These are phyloP conservation scores for Sebastes schlegelii DNA, from an alignment of 2,113 vertebrate genomes.

Conservation along the genomic window DNA sequence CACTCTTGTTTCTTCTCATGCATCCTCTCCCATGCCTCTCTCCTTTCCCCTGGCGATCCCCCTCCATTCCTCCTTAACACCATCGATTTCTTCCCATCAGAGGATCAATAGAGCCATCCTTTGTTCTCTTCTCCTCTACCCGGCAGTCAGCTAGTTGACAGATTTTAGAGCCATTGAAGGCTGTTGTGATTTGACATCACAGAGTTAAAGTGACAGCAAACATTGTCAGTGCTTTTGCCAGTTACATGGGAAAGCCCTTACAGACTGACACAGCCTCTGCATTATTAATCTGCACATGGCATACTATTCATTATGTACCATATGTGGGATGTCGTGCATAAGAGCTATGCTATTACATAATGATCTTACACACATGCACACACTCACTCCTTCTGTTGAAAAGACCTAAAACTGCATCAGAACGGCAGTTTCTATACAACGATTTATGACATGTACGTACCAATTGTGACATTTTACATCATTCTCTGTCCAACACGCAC, in stretches of 20 bases:
- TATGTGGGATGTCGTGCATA: conserved; percentile 14
- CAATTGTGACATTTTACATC: neutral
- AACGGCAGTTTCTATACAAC: neutral
- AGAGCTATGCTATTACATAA: conserved; percentile 34
- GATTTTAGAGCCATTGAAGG: neutral
- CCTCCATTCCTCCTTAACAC: neutral
- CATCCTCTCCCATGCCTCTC: neutral
- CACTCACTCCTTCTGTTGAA: neutral
- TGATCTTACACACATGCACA: neutral
- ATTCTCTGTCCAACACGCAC: neutral
- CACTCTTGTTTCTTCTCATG: neutral
- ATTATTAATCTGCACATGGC: conserved; percentile 51
- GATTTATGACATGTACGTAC: neutral
- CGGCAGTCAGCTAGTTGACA: neutral
- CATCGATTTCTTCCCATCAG: neutral
- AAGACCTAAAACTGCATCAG: neutral
- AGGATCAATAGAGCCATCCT: neutral
- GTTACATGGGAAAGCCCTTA: conserved; percentile 53
- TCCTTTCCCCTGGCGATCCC: neutral
- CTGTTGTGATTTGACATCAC: conserved; percentile 33
- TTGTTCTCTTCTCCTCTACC: neutral
- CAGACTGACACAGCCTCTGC: neutral
- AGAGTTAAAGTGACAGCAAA: neutral
- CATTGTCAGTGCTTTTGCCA: neutral
- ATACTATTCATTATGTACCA: conserved; percentile 23